Evolutionary conservation across 2,888 invertebrate genomes (phyloP), one percentile per base, ranked within the genome.

Genomic region (Cerastis rubricosa): DNA sequence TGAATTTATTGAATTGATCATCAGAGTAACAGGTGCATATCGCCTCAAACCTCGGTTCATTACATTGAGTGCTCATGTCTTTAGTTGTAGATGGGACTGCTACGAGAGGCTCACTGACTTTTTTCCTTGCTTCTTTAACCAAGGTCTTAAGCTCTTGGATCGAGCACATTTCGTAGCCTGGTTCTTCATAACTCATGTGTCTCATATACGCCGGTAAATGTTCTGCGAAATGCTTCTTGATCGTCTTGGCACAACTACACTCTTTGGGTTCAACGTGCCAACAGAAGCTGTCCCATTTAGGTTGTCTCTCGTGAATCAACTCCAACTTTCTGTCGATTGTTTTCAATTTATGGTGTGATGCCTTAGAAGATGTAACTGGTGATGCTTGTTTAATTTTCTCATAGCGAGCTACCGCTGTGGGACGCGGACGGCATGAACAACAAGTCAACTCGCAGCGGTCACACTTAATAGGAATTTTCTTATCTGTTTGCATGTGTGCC

Each of bases 171-270:
- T 94, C 92, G 82, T 96, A 96, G 78, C 94, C 87, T 0, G 93
- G 94, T 71, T 95, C 85, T 22, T 92, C 93, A 76, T 88, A 96
- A 22, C 61, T 75, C 5, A 95, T 95, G 88, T 87, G 90, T 19
- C 89, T 93, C 96, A 96, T 96, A 76, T 96, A 96, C 2, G 92
- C 85, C 2, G 96, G 96, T 54, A 96, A 83, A 85, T 95, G 91
- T 70, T 95, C 94, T 35, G 87, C 54, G 61, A 95, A 90, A 86
- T 93, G 91, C 81, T 95, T 95, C 84, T 95, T 95, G 2, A 92
- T 93, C 66, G 67, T 88, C 86, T 92, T 94, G 9, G 90, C 85
- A 85, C 96, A 96, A 61, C 85, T 85, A 71, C 95, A 96, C 71
- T 84, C 91, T 59, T 85, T 90, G 3, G 95, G 91, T 51, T 89